These are phyloP conservation scores for Acanthurus leucopareius DNA, from an alignment of 2,797 vertebrate species.

Conservation along the genomic window DNA sequence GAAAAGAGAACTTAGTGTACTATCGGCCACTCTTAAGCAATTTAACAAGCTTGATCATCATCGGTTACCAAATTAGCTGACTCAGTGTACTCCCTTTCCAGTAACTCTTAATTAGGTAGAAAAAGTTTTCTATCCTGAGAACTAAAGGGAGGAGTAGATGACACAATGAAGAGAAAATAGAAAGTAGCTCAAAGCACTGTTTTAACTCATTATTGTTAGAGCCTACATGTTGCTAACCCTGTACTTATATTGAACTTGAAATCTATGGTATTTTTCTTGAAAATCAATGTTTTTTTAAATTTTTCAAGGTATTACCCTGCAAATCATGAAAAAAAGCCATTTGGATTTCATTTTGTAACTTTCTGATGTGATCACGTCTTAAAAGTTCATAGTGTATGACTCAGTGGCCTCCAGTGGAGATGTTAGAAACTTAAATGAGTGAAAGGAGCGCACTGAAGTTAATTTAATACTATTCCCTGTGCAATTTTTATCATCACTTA, in stretches of 20 bases:
- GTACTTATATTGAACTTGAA: too few relatives aligned
- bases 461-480: background rate
- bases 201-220: too few relatives aligned
- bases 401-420: too few relatives aligned
- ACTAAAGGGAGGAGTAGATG: background rate
- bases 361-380: too few relatives aligned
- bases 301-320: too few relatives aligned
- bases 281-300: too few relatives aligned
- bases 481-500: background rate
- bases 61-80: background rate
- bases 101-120: background rate
- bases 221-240: too few relatives aligned
- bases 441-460: background rate
- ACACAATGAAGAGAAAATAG: background rate
- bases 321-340: too few relatives aligned
- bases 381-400: too few relatives aligned
- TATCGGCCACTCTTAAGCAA: background rate
- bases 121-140: background rate
- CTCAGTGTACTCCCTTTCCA: background rate
- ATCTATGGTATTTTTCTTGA: too few relatives aligned
- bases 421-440: background rate
- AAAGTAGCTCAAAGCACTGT: too few relatives aligned
- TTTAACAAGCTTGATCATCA: background rate
- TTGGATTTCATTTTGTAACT: too few relatives aligned
- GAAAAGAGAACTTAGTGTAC: background rate